Conservation (phyloP, 2,888 invertebrate species). For the Argyresthia albistria region DNA sequence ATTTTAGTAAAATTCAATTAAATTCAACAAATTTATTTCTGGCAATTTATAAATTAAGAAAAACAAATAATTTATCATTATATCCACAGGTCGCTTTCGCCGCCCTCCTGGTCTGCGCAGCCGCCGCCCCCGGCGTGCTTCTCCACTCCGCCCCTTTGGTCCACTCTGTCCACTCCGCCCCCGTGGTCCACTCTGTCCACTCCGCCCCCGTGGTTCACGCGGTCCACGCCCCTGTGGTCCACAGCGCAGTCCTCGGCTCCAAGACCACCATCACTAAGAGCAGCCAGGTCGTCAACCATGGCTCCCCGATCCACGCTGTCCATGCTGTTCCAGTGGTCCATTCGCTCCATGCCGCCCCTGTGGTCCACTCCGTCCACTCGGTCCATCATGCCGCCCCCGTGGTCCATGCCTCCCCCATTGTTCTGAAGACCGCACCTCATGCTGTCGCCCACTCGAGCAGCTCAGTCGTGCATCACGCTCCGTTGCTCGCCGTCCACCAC, state of each 20-base stretch:
- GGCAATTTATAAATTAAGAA: no score
- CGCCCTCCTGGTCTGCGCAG: conserved; percentile 62
- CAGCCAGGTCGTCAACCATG: conserved; percentile 61
- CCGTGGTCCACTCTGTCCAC: conserved; percentile 43
- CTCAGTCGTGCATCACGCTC: conserved; percentile 44
- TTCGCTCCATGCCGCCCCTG: conserved; percentile 28
- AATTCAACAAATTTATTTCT: no score
- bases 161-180: conserved; percentile 35
- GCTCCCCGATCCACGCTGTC: conserved; percentile 37
- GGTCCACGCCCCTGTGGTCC: conserved; percentile 30
- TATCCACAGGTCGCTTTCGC: conserved; percentile 54
- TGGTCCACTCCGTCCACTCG: conserved; percentile 8
- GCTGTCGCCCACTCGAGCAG: conserved; percentile 53
- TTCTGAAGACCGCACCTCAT: conserved; percentile 32
- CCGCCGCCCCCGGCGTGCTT: conserved; percentile 56
- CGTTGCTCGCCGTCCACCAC: conserved; percentile 46
- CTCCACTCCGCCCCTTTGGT: conserved; percentile 46
- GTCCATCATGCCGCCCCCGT: conserved; percentile 17
- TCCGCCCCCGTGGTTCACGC: conserved; percentile 42
- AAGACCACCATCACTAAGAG: conserved; percentile 62
- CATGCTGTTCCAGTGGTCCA: conserved; percentile 31
- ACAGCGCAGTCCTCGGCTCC: conserved; percentile 24
- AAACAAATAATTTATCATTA: no score
- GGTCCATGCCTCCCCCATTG: conserved; percentile 28
- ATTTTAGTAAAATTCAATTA: no score